phyloP scores from a whole-genome alignment of 2,113 vertebrate species.

The Pandion haliaetus region DNA sequence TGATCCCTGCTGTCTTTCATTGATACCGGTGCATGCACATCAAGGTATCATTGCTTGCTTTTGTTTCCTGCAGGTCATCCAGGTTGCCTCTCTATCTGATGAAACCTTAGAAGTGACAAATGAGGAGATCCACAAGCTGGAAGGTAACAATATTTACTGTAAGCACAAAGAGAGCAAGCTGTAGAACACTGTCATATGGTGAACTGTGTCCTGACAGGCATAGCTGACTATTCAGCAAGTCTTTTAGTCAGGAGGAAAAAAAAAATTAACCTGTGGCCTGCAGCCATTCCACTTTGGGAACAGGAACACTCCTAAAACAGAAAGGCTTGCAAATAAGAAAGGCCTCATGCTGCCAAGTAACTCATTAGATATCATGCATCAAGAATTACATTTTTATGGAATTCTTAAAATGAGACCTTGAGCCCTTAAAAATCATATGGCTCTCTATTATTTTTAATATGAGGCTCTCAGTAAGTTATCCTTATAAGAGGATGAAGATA shows the following conservation, averaged over 20 bases:
- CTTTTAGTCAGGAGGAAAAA: background rate
- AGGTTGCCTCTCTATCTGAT: slow-evolving; percentile 89
- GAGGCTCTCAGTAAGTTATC: background rate
- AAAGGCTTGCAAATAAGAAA: background rate
- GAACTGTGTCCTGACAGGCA: background rate
- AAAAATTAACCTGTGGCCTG: background rate
- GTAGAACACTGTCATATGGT: background rate
- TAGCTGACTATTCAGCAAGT: background rate
- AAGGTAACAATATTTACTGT: slow-evolving; percentile 73
- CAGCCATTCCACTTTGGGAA: background rate
- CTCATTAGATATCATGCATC: background rate
- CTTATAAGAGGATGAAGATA: background rate
- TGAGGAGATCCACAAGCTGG: slow-evolving; percentile 72
- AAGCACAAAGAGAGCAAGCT: background rate
- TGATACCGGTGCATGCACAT: fast-evolving
- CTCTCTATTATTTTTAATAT: background rate
- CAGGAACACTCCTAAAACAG: background rate
- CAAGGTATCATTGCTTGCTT: background rate
- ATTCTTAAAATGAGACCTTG: background rate
- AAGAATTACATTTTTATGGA: background rate
- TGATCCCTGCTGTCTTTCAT: background rate
- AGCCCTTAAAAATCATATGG: background rate
- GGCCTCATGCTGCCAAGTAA: fast-evolving
- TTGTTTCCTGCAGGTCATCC: slow-evolving; percentile 80
- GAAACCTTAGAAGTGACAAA: slow-evolving; percentile 75